Conservation (phyloP, 2,888 invertebrate species). For the Scaeva pyrastri region DNA sequence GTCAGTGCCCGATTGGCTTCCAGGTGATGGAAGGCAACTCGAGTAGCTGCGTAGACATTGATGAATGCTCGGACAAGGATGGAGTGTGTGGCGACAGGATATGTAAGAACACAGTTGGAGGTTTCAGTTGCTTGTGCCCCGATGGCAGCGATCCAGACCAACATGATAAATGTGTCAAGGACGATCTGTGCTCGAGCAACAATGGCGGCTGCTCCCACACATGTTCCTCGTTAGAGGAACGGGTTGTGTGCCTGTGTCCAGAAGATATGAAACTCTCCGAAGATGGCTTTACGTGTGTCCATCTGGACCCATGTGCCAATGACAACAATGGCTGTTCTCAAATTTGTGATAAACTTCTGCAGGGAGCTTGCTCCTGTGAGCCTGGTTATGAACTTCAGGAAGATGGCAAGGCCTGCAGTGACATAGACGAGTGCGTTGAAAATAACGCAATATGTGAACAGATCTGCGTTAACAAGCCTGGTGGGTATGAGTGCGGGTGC, state of each 20-base stretch:
- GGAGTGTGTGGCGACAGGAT: slow-evolving; percentile 78
- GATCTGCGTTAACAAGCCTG: slow-evolving; percentile 84
- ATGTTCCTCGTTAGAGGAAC: slow-evolving; percentile 85
- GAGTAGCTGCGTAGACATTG: slow-evolving; percentile 83
- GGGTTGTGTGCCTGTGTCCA: slow-evolving; percentile 83
- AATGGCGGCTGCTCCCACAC: slow-evolving; percentile 86
- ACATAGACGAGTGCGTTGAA: slow-evolving; percentile 85
- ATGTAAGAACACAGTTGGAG: slow-evolving; percentile 85
- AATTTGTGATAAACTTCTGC: slow-evolving; percentile 84
- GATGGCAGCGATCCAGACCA: slow-evolving; percentile 82
- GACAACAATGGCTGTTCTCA: slow-evolving; percentile 87
- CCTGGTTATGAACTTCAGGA: slow-evolving; percentile 80
- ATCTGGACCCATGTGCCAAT: slow-evolving; percentile 85
- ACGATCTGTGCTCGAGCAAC: slow-evolving; percentile 84
- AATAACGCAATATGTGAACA: slow-evolving; percentile 84
- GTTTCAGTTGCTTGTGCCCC: slow-evolving; percentile 85
- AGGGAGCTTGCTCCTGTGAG: slow-evolving; percentile 83
- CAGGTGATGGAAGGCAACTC: slow-evolving; percentile 73
- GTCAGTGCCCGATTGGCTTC: slow-evolving; percentile 84
- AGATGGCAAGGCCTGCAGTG: slow-evolving; percentile 84
- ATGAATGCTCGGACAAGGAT: slow-evolving; percentile 84
- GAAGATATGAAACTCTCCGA: slow-evolving; percentile 82
- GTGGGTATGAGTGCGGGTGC: slow-evolving; percentile 85
- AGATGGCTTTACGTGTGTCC: slow-evolving; percentile 84
- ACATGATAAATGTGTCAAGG: slow-evolving; percentile 80